Conservation (phyloP, 2,888 invertebrate species). For the Chrysolina oricalcia region DNA sequence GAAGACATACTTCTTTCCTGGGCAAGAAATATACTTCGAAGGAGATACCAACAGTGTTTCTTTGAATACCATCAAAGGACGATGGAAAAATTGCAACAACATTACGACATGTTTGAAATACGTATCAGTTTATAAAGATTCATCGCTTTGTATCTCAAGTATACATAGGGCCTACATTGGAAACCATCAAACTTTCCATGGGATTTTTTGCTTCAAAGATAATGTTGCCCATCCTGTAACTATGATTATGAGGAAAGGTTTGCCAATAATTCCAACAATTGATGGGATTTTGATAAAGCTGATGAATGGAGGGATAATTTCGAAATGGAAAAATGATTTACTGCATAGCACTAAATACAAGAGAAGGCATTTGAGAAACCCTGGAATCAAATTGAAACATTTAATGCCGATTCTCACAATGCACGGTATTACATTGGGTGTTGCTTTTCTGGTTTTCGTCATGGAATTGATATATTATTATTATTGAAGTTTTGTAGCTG, state of each 20-base stretch:
- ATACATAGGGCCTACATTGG: conserved; percentile 30
- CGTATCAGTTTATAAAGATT: conserved; percentile 35
- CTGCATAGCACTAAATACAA: not conserved
- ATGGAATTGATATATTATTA: not conserved
- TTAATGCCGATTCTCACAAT: not conserved
- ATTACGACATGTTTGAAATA: conserved; percentile 33
- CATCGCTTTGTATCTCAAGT: conserved; percentile 35
- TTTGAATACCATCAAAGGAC: conserved; percentile 25
- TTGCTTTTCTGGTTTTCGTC: conserved; percentile 3
- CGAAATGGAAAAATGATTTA: conserved; percentile 42
- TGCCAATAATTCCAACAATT: conserved; percentile 34
- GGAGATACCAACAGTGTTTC: conserved; percentile 2
- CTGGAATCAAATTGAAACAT: conserved; percentile 7
- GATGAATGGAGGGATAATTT: conserved; percentile 35
- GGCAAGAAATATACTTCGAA: conserved; percentile 27
- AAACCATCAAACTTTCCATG: conserved; percentile 4
- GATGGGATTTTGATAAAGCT: conserved; percentile 36
- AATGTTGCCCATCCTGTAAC: conserved; percentile 34
- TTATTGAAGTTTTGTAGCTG: no score
- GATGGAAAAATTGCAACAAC: conserved; percentile 35
- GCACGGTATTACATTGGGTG: not conserved
- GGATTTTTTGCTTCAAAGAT: conserved; percentile 36
- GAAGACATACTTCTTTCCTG: conserved; percentile 36
- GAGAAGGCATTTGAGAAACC: not conserved
- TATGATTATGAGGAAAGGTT: conserved; percentile 44